Evolutionary conservation across 2,888 invertebrate species (phyloP).

Genomic region (Trichogramma dendrolimi): DNA sequence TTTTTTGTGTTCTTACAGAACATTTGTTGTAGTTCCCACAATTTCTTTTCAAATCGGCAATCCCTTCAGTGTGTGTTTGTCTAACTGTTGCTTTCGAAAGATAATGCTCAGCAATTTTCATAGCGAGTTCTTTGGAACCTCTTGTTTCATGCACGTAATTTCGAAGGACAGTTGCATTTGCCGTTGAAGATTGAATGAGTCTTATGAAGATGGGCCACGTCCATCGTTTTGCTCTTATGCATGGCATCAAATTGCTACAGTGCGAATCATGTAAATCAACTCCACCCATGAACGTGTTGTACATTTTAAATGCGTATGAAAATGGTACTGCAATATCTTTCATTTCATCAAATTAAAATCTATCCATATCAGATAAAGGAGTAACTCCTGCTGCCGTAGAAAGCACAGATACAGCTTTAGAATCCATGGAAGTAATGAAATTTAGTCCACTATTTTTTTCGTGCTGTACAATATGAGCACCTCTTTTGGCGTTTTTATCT

Average conservation of each 20-base stretch:
- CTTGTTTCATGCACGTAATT: slow-evolving; percentile 11
- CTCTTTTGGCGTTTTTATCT: slow-evolving; percentile 27
- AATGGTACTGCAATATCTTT: slow-evolving; percentile 18
- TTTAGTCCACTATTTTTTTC: slow-evolving; percentile 27
- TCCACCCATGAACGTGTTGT: slow-evolving; percentile 24
- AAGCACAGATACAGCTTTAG: slow-evolving; percentile 27
- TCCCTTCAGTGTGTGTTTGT: too few relatives aligned
- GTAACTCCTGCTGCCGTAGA: slow-evolving; percentile 25
- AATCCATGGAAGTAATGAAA: too few relatives aligned
- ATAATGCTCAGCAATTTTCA: slow-evolving; percentile 13
- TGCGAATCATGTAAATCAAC: slow-evolving; percentile 24
- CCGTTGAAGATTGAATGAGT: slow-evolving; percentile 23
- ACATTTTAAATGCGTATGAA: slow-evolving; percentile 13
- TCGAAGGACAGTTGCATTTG: slow-evolving; percentile 21
- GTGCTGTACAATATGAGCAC: slow-evolving; percentile 23
- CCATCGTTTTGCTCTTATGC: slow-evolving; percentile 24
- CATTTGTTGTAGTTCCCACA: slow-evolving; percentile 8
- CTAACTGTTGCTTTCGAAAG: slow-evolving; percentile 5
- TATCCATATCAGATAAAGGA: slow-evolving; percentile 6
- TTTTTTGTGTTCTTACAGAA: slow-evolving; percentile 5
- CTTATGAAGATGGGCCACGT: slow-evolving; percentile 22
- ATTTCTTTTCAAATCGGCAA: too few relatives aligned
- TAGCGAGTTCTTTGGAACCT: slow-evolving; percentile 10
- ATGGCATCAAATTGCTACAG: slow-evolving; percentile 21
- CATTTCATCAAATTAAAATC: slow-evolving; percentile 8